phyloP scores from a whole-genome alignment of 2,113 vertebrate species.

The Melanerpes aurifrons region DNA sequence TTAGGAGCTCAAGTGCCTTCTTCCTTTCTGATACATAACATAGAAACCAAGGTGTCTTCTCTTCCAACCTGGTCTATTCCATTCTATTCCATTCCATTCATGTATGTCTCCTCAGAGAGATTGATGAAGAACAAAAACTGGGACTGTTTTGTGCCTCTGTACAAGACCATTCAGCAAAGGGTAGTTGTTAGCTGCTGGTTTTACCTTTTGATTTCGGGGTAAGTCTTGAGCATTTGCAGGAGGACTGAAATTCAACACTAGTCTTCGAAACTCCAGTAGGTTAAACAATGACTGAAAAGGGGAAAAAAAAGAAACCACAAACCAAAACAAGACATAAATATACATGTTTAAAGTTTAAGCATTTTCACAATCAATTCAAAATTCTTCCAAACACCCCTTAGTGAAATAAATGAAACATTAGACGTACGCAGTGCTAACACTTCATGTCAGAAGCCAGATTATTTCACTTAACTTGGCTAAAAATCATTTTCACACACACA shows the following conservation, averaged over 20 bases:
- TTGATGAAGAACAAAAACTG: not conserved
- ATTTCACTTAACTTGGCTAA: not conserved
- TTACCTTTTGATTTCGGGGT: conserved; percentile 96
- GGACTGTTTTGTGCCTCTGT: not conserved
- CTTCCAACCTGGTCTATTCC: no score
- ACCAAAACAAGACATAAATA: no score
- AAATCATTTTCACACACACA: not conserved
- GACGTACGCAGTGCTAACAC: not conserved
- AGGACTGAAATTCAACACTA: conserved; percentile 94
- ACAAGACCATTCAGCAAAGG: not conserved
- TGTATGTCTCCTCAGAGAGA: not conserved
- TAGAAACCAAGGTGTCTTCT: not conserved
- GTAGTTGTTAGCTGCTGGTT: not conserved
- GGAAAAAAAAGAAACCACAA: conserved; percentile 5
- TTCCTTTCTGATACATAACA: not conserved
- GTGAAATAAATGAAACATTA: not conserved
- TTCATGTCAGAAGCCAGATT: not conserved
- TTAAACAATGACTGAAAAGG: conserved; percentile 84
- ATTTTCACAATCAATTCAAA: not conserved
- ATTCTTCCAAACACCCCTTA: not conserved
- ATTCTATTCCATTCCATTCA: no score
- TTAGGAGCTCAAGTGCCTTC: not conserved
- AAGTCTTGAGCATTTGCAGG: conserved; percentile 90
- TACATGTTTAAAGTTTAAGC: not conserved
- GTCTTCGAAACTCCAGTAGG: conserved; percentile 94